Percentiles rank a stretch among this genome's conserved stretches.
Evolutionary conservation across 2,797 vertebrate species (phyloP).

Genomic region (Rhinogobio ventralis): DNA sequence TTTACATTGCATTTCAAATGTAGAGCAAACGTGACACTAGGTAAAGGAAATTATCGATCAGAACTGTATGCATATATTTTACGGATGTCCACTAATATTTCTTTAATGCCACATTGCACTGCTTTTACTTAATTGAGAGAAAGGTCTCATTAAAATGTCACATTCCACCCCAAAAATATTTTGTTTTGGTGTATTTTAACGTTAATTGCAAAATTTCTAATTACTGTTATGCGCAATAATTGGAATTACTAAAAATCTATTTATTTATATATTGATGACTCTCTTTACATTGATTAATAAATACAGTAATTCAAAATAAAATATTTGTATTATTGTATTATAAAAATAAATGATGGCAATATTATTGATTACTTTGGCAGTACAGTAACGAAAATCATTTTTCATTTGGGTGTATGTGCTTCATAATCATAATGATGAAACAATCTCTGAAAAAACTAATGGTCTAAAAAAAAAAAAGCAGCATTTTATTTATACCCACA

Average conservation of each 20-base stretch:
- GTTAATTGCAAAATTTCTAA: neutral
- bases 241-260: too few relatives aligned
- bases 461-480: neutral
- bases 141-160: neutral
- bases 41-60: neutral
- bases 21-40: neutral
- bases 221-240: neutral
- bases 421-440: too few relatives aligned
- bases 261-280: neutral
- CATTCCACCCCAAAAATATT: neutral
- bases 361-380: neutral
- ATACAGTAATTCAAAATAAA: neutral
- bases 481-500: neutral
- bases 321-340: neutral
- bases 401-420: neutral
- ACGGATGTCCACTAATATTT: neutral
- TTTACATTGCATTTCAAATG: neutral
- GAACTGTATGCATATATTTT: neutral
- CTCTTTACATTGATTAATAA: neutral
- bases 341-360: neutral
- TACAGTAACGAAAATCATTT: neutral
- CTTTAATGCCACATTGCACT: slow-evolving; percentile 18
- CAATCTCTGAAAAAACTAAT: too few relatives aligned
- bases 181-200: neutral
- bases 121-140: neutral